These are phyloP conservation scores for Macropus fuliginosus DNA, from an alignment of 2,797 vertebrate genomes.

Conservation along the genomic window DNA sequence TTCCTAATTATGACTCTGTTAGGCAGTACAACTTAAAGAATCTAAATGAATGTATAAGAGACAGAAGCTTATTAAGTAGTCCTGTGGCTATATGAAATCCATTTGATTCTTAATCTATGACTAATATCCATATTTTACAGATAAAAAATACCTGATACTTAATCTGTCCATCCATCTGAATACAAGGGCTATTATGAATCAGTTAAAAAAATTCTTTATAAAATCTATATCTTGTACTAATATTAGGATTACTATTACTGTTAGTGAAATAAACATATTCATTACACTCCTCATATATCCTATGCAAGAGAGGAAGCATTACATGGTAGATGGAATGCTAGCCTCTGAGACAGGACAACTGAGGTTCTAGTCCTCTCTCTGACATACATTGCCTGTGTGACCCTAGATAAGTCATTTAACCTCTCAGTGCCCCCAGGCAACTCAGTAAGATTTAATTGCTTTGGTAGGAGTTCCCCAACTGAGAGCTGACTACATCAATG, in stretches of 20 bases:
- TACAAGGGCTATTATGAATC: not conserved
- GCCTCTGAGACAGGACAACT: not conserved
- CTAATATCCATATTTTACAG: not conserved
- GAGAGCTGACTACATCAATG: not conserved
- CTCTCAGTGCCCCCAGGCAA: not conserved
- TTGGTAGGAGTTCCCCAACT: not conserved
- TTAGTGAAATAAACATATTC: not conserved
- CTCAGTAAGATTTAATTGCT: not conserved
- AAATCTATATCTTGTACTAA: not conserved
- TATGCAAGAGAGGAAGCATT: not conserved
- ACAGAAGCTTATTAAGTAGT: not conserved
- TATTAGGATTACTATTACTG: not conserved
- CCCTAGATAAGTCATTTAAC: not conserved
- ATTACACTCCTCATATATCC: not conserved
- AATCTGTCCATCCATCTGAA: not conserved
- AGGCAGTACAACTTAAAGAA: not conserved
- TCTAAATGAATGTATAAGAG: not conserved
- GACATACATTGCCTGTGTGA: not conserved
- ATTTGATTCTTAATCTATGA: not conserved
- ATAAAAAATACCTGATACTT: slow-evolving; percentile 17
- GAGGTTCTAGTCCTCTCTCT: not conserved
- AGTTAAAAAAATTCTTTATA: not conserved
- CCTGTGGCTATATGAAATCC: not conserved
- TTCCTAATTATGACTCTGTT: not conserved
- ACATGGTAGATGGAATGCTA: not conserved